A percentile compares a stretch with the other conserved stretches of the same genome.
phyloP scores from a whole-genome alignment of 2,113 vertebrate species.

The Ardeotis arabs region DNA sequence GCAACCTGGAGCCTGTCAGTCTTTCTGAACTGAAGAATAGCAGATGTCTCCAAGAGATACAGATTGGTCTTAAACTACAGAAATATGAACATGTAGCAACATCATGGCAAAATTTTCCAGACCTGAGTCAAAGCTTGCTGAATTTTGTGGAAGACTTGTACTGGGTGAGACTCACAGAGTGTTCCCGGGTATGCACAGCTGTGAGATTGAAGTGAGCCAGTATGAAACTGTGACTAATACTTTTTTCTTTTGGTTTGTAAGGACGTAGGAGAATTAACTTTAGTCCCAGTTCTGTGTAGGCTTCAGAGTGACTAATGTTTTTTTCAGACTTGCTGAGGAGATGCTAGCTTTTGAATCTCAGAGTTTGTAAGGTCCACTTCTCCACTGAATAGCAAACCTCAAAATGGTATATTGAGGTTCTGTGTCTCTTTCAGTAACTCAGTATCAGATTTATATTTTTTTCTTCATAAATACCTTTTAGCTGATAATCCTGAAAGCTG shows the following conservation, averaged over 20 bases:
- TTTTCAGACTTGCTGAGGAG: not conserved
- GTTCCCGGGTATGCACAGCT: accelerated
- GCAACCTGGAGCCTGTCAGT: not conserved
- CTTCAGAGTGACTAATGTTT: not conserved
- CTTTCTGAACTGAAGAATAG: not conserved
- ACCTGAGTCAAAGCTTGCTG: not conserved
- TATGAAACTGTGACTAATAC: not conserved
- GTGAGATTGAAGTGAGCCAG: not conserved
- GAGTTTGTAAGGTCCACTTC: not conserved
- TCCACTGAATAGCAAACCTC: not conserved
- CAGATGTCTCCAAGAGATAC: not conserved
- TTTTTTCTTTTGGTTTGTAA: not conserved
- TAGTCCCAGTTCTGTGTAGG: not conserved
- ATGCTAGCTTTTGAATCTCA: not conserved
- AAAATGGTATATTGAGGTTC: not conserved
- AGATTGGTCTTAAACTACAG: not conserved
- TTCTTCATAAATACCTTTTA: not conserved
- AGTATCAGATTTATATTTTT: not conserved
- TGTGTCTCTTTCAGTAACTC: not conserved
- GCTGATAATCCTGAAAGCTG: not conserved
- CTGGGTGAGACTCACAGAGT: not conserved
- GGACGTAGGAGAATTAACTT: not conserved
- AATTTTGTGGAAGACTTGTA: not conserved
- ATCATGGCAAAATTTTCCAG: not conserved
- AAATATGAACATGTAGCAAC: not conserved